A percentile compares a stretch with the other conserved stretches of the same genome.
Evolutionary conservation across 2,888 invertebrate genomes (phyloP).

Genomic region (Kryphioiulus occultus): DNA sequence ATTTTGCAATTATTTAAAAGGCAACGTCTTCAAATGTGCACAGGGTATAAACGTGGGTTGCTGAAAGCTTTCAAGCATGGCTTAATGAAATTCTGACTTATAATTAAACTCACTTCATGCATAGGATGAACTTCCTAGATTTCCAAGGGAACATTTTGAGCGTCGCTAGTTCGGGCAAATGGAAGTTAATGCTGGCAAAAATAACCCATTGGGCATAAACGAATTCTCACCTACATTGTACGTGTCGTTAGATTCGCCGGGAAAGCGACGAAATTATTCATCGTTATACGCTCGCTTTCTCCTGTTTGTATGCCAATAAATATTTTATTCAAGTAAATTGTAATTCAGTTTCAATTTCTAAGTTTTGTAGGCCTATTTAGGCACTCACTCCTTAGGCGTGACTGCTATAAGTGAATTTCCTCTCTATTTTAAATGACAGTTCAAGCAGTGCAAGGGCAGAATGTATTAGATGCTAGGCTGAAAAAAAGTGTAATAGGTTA

Average conservation of each 20-base stretch:
- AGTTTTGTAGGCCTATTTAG: not conserved
- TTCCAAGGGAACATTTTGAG: not conserved
- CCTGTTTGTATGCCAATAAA: not conserved
- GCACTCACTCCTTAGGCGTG: not conserved
- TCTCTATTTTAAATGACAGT: constrained; percentile 27
- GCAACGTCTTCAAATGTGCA: constrained; percentile 20
- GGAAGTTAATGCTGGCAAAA: not conserved
- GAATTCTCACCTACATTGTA: not conserved
- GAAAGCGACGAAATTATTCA: not conserved
- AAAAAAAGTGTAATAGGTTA: not conserved
- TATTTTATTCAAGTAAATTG: constrained; percentile 6
- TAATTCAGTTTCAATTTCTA: constrained; percentile 32
- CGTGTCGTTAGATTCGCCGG: not conserved
- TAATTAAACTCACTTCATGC: constrained; percentile 39
- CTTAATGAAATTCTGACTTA: constrained; percentile 26
- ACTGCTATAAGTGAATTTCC: not conserved
- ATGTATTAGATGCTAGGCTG: not conserved
- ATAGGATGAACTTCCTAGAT: not conserved
- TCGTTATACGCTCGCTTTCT: constrained; percentile 20
- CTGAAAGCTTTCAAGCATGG: constrained; percentile 21
- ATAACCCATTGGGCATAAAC: constrained; percentile 17
- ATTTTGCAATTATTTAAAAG: constrained; percentile 1
- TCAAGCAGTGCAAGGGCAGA: not conserved
- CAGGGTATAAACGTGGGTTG: not conserved
- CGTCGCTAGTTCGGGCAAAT: not conserved